Conservation (phyloP, 2,797 vertebrate species). For the Lophius americanus region DNA sequence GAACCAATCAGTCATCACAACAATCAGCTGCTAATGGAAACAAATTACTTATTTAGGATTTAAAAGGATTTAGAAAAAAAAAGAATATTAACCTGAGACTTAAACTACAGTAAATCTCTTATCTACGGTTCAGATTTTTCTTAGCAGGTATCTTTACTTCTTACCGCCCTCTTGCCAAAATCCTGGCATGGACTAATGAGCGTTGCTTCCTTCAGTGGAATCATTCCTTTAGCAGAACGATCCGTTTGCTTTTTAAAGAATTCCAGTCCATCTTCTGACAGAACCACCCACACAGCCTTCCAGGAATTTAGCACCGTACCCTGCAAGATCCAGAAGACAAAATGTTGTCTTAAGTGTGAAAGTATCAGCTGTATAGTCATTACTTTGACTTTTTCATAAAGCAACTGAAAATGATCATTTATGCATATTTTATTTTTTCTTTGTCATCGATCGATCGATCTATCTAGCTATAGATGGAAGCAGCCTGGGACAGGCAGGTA, state of each 20-base stretch:
- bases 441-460: no score
- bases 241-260: constrained; percentile 96
- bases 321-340: constrained; percentile 64
- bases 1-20: not conserved
- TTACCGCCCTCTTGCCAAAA: constrained; percentile 91
- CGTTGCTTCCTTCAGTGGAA: constrained; percentile 89
- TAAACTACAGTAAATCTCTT: not conserved
- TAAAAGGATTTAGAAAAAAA: no score
- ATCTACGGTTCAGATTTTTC: not conserved
- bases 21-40: no score
- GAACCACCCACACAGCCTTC: constrained; percentile 93
- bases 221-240: constrained; percentile 92
- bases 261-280: constrained; percentile 93
- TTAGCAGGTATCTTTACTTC: constrained; percentile 13
- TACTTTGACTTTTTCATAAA: no score
- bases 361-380: not conserved
- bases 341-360: constrained; percentile 14
- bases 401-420: no score
- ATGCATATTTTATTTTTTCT: no score
- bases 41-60: no score
- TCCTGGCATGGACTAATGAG: constrained; percentile 91
- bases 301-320: constrained; percentile 92
- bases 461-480: no score
- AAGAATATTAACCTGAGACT: no score
- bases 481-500: no score